Base-by-base conservation (phyloP, 30 jellyfish, hydroid and myxozoan species). In the Cassiopea andromeda region DNA sequence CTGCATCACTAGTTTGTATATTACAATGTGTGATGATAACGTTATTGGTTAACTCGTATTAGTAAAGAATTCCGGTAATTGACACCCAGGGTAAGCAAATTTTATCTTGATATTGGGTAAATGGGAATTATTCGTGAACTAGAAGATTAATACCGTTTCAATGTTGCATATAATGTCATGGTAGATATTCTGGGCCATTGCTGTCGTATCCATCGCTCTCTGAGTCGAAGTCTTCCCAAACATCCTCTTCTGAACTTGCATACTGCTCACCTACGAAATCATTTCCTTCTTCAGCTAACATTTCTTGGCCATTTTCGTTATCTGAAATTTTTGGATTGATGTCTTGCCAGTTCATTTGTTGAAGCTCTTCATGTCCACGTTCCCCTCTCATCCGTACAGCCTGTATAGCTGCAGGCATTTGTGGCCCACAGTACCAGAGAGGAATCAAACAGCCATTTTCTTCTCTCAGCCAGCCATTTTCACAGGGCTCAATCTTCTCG, bases 191-290 rank as follows among this genome's bases (percentile, higher is more conserved):
- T 73, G 88, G 93, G 89, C 75, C 93, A 75, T 77, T 86, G 95
- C 95, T 88, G 91, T 88, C 90, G 68, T 77, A 79, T 78, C 90
- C 95, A 77, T 88, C 85, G 95, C 95, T 46, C 69, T 88, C 90
- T 87, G 90, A 78, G 61, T 75, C 85, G 38, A 58, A 68, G 60
- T 83, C 84, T 83, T 83, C 91, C 91, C 91, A 87, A 87, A 77
- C 1, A 67, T 87, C 90, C 50, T 77, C 89, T 78, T 88, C 95
- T 88, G 95, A 78, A 59, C 95, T 78, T 69, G 90, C 73, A 74
- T 88, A 49, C 79, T 2, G 91, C 91, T 59, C 93, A 73, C 64
- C 92, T 12, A 71, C 92, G 43, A 72, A 84, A 43, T 69, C 92
- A 84, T 69, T 84, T 84, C 75, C 89, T 49, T 66, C 89, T 49